Evolutionary conservation across 1,140 invertebrate species (phyloP).

Genomic region (Nymphalis io): DNA sequence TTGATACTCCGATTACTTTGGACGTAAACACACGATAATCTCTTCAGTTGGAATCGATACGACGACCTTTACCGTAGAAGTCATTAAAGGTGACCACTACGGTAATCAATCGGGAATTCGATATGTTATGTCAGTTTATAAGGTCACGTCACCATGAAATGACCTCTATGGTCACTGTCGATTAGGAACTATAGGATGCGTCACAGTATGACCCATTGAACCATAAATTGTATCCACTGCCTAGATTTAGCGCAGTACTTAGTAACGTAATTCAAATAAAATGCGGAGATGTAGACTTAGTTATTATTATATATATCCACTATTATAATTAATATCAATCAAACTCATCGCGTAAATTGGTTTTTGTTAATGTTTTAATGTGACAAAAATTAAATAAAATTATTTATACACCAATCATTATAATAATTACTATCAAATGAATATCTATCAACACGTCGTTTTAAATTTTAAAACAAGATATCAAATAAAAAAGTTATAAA

Average conservation of each 20-base stretch:
- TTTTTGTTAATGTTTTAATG: no score
- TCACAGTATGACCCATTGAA: conserved; percentile 18
- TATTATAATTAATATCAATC: no score
- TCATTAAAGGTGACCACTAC: no score
- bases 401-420: no score
- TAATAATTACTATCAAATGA: no score
- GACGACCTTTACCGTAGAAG: neutral
- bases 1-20: no score
- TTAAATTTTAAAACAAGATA: neutral
- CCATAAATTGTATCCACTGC: conserved; percentile 14
- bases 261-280: neutral
- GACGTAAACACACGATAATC: no score
- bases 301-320: no score
- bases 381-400: no score
- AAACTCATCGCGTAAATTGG: no score
- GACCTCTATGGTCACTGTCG: conserved; percentile 35
- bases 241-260: neutral
- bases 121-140: conserved; percentile 13
- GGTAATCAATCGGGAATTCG: no score
- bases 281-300: no score
- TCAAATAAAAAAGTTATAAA: neutral
- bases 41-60: neutral
- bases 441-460: neutral
- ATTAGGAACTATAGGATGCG: conserved; percentile 34
- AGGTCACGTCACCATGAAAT: conserved; percentile 30